Conservation (phyloP, 2,113 vertebrate genomes). For the Hypanus sabinus region DNA sequence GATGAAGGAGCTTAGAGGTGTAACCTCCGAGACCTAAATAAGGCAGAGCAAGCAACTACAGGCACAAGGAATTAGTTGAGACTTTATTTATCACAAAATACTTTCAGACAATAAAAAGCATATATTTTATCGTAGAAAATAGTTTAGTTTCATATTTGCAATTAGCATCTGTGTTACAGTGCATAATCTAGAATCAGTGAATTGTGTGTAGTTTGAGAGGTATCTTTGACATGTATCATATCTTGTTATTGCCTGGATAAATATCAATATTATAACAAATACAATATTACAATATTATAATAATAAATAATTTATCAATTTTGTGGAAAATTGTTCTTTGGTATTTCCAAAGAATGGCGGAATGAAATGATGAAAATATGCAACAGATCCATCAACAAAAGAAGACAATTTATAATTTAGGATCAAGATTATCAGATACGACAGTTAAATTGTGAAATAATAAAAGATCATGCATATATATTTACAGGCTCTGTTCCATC, state of each 20-base stretch:
- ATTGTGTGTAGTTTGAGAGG: too few relatives aligned
- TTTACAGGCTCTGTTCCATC: background rate
- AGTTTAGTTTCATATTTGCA: background rate
- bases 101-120: background rate
- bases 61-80: background rate
- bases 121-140: background rate
- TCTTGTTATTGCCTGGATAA: background rate
- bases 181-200: too few relatives aligned
- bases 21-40: background rate
- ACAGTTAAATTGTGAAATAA: conserved; percentile 24
- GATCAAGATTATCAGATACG: background rate
- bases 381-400: background rate
- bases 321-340: background rate
- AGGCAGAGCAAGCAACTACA: conserved; percentile 15
- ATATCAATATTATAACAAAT: background rate
- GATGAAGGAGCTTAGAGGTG: background rate
- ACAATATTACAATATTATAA: background rate
- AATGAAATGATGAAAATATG: background rate
- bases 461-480: conserved; percentile 8
- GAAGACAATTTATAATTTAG: background rate
- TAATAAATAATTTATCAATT: background rate
- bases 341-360: background rate
- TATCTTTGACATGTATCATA: background rate
- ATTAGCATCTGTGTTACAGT: background rate
- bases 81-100: background rate